phyloP scores from a whole-genome alignment of 2,113 vertebrate genomes.

The Noturus placidus region DNA sequence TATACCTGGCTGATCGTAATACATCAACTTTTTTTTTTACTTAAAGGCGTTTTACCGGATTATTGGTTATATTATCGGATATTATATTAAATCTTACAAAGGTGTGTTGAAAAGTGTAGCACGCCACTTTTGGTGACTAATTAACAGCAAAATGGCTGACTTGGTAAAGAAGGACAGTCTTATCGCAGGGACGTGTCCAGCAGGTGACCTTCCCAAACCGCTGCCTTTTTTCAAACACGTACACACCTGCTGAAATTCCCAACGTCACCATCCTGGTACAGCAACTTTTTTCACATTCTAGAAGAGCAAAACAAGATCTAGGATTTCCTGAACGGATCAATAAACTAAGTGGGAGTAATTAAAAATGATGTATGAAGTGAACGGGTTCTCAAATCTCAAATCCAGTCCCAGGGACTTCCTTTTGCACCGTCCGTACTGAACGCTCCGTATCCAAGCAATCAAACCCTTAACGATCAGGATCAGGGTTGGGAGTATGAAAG shows the following conservation, averaged over 20 bases:
- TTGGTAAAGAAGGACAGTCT: conserved; percentile 34
- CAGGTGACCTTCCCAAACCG: conserved; percentile 52
- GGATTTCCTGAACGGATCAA: not conserved
- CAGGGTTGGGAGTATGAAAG: not conserved
- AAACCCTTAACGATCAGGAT: not conserved
- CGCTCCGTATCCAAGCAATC: not conserved
- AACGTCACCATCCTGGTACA: not conserved
- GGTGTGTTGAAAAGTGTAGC: not conserved
- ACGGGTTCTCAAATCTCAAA: too few relatives aligned
- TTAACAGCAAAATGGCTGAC: conserved; percentile 41
- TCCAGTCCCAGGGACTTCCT: too few relatives aligned
- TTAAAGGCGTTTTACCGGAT: not conserved
- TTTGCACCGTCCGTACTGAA: not conserved
- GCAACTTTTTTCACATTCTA: not conserved
- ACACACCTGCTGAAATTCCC: conserved; percentile 20
- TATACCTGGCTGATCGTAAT: not conserved
- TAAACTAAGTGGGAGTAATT: not conserved
- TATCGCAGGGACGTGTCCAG: conserved; percentile 40
- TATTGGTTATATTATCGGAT: not conserved
- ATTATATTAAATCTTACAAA: not conserved
- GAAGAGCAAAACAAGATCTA: not conserved
- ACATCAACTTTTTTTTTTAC: not conserved
- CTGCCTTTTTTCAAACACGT: conserved; percentile 2
- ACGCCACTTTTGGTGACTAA: conserved; percentile 13
- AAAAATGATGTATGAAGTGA: too few relatives aligned